These are phyloP conservation scores for Eonycteris spelaea DNA, from an alignment of 2,113 vertebrate species.

Conservation along the genomic window DNA sequence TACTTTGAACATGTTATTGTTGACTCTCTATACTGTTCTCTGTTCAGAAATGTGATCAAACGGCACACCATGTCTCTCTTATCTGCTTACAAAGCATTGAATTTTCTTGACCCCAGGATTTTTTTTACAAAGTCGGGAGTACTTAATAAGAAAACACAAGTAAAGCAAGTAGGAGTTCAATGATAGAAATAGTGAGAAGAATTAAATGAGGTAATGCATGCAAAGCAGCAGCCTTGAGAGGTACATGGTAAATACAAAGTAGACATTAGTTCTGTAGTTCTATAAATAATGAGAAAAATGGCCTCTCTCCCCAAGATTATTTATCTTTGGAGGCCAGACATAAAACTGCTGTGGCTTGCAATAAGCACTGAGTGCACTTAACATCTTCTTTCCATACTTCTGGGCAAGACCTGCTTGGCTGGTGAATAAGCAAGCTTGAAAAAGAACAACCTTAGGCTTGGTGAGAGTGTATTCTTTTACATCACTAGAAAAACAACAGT, in stretches of 20 bases:
- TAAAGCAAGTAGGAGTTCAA: background rate
- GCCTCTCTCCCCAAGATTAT: background rate
- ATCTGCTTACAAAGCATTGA: background rate
- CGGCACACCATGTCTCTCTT: background rate
- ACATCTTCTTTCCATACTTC: background rate
- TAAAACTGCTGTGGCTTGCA: background rate
- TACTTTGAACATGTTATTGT: background rate
- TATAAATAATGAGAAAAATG: background rate
- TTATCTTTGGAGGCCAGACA: background rate
- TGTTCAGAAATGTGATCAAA: background rate
- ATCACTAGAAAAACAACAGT: background rate
- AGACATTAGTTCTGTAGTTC: background rate
- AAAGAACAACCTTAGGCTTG: background rate
- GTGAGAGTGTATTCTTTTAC: conserved; percentile 35
- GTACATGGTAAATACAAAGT: background rate
- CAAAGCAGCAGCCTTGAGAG: background rate
- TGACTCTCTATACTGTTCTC: background rate
- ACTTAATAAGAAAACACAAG: conserved; percentile 18
- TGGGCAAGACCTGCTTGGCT: background rate
- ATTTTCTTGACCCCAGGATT: background rate
- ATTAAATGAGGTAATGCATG: background rate
- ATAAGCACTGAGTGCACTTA: background rate
- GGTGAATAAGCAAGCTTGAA: conserved; percentile 8
- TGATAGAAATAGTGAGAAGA: background rate
- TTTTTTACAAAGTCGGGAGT: background rate